Evolutionary conservation across 2,797 vertebrate species (phyloP).

Genomic region (Propithecus perrieri): DNA sequence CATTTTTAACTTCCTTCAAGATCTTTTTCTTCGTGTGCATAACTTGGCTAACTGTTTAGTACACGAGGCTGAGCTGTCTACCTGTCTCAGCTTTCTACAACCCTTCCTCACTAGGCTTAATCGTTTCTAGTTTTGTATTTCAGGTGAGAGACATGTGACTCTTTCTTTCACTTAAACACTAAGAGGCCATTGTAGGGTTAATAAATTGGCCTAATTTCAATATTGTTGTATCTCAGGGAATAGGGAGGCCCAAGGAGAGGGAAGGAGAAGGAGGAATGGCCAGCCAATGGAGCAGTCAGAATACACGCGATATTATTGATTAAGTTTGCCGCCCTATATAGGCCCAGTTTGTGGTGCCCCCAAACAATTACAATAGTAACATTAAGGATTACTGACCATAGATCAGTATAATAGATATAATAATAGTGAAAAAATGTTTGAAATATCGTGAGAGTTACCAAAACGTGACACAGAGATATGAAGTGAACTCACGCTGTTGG

Average conservation of each 20-base stretch:
- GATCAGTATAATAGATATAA: not conserved
- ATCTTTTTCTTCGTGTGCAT: not conserved
- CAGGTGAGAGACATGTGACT: not conserved
- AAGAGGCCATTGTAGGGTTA: not conserved
- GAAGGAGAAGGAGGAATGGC: not conserved
- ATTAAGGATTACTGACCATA: not conserved
- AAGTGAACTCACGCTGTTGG: not conserved
- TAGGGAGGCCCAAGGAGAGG: too few species aligned
- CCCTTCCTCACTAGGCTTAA: not conserved
- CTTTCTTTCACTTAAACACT: not conserved
- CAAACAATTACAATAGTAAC: not conserved
- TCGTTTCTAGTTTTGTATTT: not conserved
- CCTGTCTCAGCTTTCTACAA: not conserved
- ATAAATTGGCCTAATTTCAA: not conserved
- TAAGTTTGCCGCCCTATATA: not conserved
- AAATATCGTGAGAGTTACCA: not conserved
- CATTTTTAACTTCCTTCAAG: not conserved
- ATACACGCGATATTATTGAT: not conserved
- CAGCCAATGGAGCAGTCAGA: not conserved
- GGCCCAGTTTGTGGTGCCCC: not conserved
- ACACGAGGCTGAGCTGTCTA: not conserved
- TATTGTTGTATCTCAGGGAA: not conserved
- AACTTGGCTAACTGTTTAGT: not conserved
- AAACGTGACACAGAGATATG: not conserved
- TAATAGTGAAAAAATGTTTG: not conserved